Percentiles rank a stretch among this genome's conserved stretches.
phyloP scores from a whole-genome alignment of 2,113 vertebrate species.

The Percina caprodes region DNA sequence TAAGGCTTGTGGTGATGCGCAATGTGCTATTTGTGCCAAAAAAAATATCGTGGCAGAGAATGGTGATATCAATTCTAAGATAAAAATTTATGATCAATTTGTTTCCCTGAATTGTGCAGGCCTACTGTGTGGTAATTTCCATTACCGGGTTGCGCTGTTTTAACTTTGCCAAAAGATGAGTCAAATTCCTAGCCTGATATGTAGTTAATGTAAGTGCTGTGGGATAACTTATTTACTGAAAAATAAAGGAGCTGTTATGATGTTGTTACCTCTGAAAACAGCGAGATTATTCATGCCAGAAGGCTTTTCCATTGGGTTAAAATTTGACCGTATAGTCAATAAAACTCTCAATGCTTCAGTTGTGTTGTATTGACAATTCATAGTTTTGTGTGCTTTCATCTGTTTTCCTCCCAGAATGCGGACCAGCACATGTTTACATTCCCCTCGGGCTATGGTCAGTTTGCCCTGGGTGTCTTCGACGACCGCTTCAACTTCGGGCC shows the following conservation, averaged over 20 bases:
- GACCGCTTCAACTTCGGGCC: conserved; percentile 91
- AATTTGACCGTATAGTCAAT: conserved; percentile 22
- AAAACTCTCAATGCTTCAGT: not conserved
- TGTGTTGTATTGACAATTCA: conserved; percentile 15
- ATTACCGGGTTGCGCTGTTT: not conserved
- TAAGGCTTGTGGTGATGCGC: too few species aligned
- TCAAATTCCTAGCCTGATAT: not conserved
- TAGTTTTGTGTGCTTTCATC: not conserved
- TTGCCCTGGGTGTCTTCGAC: conserved; percentile 93
- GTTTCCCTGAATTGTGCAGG: too few species aligned
- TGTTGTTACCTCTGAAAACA: not conserved
- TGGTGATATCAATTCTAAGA: too few species aligned
- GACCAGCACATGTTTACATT: conserved; percentile 91
- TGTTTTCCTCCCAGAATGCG: conserved; percentile 80
- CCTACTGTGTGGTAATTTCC: too few species aligned
- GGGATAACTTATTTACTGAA: not conserved
- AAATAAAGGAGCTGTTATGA: not conserved
- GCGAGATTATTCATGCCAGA: not conserved
- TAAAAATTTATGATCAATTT: too few species aligned
- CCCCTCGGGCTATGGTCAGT: conserved; percentile 92
- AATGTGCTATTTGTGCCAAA: too few species aligned
- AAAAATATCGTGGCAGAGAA: too few species aligned
- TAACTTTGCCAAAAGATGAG: conserved; percentile 2
- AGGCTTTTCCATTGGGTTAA: not conserved
- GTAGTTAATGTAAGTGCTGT: not conserved